phyloP scores from a whole-genome alignment of 2,888 invertebrate genomes.

The Busseola fusca region DNA sequence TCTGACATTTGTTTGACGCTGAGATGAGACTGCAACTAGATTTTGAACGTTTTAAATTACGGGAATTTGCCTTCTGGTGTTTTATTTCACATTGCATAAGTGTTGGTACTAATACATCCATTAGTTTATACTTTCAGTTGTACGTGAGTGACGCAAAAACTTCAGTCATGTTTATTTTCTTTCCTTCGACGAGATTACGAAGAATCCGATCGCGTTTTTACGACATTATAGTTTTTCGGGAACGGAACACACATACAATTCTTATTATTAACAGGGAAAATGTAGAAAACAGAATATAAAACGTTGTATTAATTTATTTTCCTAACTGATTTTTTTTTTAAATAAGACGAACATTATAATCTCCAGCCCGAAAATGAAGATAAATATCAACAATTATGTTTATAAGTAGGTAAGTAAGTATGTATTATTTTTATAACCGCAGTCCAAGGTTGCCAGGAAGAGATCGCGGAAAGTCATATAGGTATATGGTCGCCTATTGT shows the following conservation, averaged over 20 bases:
- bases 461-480: background rate
- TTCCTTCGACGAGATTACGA: slow-evolving; percentile 44
- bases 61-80: too few species aligned
- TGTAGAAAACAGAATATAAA: background rate
- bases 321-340: too few species aligned
- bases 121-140: slow-evolving; percentile 19
- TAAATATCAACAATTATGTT: background rate
- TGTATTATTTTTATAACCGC: background rate
- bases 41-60: too few species aligned
- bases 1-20: too few species aligned
- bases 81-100: slow-evolving; percentile 5
- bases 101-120: slow-evolving; percentile 23
- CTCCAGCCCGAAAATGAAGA: background rate
- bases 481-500: background rate
- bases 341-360: too few species aligned
- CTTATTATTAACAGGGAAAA: background rate
- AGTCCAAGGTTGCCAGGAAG: background rate
- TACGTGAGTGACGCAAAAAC: slow-evolving; percentile 18
- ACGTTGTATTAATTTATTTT: background rate
- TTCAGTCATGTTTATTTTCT: slow-evolving; percentile 42
- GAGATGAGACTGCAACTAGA: too few species aligned
- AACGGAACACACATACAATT: slow-evolving; percentile 4
- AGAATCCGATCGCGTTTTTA: slow-evolving; percentile 43
- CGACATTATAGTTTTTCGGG: slow-evolving; percentile 33
- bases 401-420: background rate